Evolutionary conservation across 1,140 invertebrate genomes (phyloP).

Genomic region (Drosophila pallidifrons): DNA sequence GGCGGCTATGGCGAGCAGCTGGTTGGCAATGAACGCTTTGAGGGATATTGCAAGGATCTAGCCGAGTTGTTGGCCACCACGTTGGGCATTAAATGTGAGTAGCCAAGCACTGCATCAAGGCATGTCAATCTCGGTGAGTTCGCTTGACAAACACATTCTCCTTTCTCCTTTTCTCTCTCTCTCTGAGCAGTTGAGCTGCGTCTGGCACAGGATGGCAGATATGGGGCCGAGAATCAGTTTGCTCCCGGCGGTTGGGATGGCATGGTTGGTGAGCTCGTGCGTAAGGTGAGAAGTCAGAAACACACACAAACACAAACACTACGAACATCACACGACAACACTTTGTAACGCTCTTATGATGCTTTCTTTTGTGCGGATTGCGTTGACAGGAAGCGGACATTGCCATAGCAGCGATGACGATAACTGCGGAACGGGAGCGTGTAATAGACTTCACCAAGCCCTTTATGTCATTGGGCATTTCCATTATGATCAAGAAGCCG

Average conservation of each 20-base stretch:
- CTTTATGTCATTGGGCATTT: slow-evolving; percentile 98
- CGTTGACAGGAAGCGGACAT: slow-evolving; percentile 95
- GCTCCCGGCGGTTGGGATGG: slow-evolving; percentile 95
- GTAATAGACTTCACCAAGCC: slow-evolving; percentile 99
- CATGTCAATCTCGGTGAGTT: too few species aligned
- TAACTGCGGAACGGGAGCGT: slow-evolving; percentile 96
- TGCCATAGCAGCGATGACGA: slow-evolving; percentile 97
- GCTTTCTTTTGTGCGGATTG: slow-evolving; percentile 15
- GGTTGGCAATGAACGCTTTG: slow-evolving; percentile 93
- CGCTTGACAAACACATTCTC: too few species aligned
- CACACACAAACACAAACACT: background rate
- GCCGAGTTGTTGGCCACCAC: slow-evolving; percentile 92
- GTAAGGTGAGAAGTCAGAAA: slow-evolving; percentile 89
- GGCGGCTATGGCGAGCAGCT: slow-evolving; percentile 88
- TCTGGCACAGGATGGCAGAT: slow-evolving; percentile 93
- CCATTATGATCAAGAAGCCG: slow-evolving; percentile 98
- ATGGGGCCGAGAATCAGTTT: slow-evolving; percentile 92
- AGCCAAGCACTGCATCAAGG: background rate
- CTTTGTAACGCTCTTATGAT: background rate
- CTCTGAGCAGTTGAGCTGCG: slow-evolving; percentile 90
- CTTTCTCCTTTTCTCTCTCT: too few species aligned
- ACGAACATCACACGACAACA: slow-evolving; percentile 3
- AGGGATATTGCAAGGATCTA: slow-evolving; percentile 98
- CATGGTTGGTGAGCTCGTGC: slow-evolving; percentile 97
- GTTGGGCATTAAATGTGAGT: slow-evolving; percentile 95